Evolutionary conservation across 1,140 invertebrate genomes (phyloP), one percentile per base, ranked within the genome.

Genomic region (Caenorhabditis elegans): DNA sequence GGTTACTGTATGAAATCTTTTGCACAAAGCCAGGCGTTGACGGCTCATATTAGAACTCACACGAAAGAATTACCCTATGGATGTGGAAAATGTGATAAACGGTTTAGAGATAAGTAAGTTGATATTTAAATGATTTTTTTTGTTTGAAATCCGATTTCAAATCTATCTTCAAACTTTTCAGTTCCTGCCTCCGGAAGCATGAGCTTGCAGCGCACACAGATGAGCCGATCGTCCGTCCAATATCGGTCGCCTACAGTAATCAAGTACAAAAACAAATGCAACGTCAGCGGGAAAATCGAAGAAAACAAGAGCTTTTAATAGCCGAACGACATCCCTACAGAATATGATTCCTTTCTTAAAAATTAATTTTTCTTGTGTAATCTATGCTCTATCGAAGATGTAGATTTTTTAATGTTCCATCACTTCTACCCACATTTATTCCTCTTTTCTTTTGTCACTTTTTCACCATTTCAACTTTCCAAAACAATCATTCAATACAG

Each of bases 1-100:
- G 94, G 95, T 85, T 94, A 96, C 3, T 98, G 96, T 91, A 94
- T 94, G 51, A 97, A 97, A 91, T 95, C 94, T 78, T 98, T 98
- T 90, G 97, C 95, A 0, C 96, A 98, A 90, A 91, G 82, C 31
- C 82, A 83, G 36, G 79, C 82, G 8, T 43, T 82, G 15, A 82
- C 79, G 1, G 83, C 60, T 13, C 82, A 83, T 70, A 83, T 83
- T 31, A 3, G 82, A 47, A 82, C 43, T 3, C 82, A 83, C 31
- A 83, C 82, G 17, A 65, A 46, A 0, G 82, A 83, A 36, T 36
- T 26, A 26, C 82, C 82, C 10, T 83, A 77, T 46, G 26, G 15
- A 5, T 83, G 82, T 49, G 3, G 15, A n/a, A 49, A 39, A 8
- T 83, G 82, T 34, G 10, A 13, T 6, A 81, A 82, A 24, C 11